A percentile compares a stretch with the other conserved stretches of the same genome.
These are phyloP conservation scores for Nyctibius grandis DNA, from an alignment of 2,797 vertebrate genomes.

Conservation along the genomic window DNA sequence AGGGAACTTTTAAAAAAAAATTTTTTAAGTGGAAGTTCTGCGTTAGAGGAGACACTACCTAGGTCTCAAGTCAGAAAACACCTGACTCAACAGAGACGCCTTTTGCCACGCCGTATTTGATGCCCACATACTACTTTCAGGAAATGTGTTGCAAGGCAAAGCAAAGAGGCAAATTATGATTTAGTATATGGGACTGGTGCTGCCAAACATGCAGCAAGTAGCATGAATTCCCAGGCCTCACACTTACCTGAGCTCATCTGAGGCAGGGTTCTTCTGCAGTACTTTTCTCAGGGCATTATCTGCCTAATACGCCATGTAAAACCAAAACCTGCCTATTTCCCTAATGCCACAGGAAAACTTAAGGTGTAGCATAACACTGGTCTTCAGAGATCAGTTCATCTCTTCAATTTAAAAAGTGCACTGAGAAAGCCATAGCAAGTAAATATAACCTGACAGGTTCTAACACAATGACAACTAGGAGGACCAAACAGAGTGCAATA, in stretches of 20 bases:
- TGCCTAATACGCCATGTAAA: not conserved
- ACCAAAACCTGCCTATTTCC: not conserved
- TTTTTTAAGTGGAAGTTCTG: not conserved
- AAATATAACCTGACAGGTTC: not conserved
- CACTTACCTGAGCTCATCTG: not conserved
- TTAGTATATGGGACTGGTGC: not conserved
- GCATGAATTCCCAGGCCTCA: not conserved
- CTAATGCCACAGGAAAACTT: not conserved
- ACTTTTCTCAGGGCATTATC: not conserved
- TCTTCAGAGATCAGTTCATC: not conserved
- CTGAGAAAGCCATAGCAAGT: not conserved
- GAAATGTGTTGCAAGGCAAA: not conserved
- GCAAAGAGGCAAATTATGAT: not conserved
- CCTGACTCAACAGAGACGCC: not conserved
- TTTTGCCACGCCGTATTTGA: not conserved
- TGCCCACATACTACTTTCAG: not conserved
- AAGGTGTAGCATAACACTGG: not conserved
- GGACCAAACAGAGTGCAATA: not conserved
- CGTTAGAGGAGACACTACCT: not conserved
- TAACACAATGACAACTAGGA: not conserved
- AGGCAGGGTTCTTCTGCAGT: not conserved
- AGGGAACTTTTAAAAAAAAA: not conserved
- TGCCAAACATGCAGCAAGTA: not conserved
- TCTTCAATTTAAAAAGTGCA: not conserved
- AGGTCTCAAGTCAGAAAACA: not conserved